phyloP scores from a whole-genome alignment of 2,113 vertebrate species.

The Physeter macrocephalus region DNA sequence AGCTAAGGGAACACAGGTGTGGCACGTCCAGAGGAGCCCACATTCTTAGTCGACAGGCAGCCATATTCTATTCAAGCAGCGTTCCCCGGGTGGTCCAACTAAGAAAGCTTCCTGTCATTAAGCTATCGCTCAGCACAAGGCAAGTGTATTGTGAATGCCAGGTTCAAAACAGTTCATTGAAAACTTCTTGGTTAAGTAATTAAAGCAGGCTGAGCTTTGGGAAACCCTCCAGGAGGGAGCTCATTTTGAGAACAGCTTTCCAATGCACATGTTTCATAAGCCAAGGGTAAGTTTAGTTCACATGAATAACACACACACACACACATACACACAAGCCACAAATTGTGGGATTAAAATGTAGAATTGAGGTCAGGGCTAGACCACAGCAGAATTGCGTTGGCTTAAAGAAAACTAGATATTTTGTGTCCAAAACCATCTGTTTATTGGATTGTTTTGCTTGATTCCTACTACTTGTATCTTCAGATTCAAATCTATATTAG shows the following conservation, averaged over 20 bases:
- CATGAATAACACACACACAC: neutral
- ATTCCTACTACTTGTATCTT: neutral
- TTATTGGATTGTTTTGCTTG: slow-evolving; percentile 38
- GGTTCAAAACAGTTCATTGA: slow-evolving; percentile 75
- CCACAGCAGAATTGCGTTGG: slow-evolving; percentile 30
- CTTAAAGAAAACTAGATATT: slow-evolving; percentile 23
- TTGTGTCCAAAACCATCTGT: slow-evolving; percentile 32
- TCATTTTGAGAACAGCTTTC: slow-evolving; percentile 65
- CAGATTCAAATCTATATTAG: slow-evolving; percentile 1
- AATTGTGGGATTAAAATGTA: slow-evolving; percentile 47
- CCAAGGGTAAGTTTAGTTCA: slow-evolving; percentile 55
- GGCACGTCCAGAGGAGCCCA: slow-evolving; percentile 19
- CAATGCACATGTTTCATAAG: slow-evolving; percentile 57
- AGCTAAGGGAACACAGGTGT: slow-evolving; percentile 45
- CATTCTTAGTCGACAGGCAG: neutral
- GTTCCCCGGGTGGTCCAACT: slow-evolving; percentile 59
- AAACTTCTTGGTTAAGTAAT: slow-evolving; percentile 72
- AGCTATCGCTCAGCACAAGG: slow-evolving; percentile 57
- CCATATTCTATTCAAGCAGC: slow-evolving; percentile 28
- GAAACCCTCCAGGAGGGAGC: slow-evolving; percentile 63
- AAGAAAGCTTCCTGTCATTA: slow-evolving; percentile 74
- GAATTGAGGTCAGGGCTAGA: slow-evolving; percentile 30
- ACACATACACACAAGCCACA: neutral
- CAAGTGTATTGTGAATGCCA: slow-evolving; percentile 62
- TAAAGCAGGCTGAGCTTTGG: slow-evolving; percentile 71